Base-by-base conservation (phyloP, 2,113 vertebrate species). In the Scomber colias region DNA sequence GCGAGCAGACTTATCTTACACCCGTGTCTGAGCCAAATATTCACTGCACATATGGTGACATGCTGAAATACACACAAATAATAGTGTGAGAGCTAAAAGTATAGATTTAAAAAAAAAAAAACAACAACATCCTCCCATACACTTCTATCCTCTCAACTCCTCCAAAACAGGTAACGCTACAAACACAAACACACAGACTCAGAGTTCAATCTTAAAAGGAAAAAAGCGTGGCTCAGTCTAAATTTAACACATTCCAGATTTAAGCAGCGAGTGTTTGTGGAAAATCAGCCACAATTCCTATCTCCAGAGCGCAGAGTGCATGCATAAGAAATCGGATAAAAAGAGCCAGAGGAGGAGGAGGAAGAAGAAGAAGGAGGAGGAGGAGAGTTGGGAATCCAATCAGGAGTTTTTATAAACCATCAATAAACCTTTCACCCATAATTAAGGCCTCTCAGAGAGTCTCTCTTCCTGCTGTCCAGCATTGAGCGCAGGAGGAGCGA, bases 1-100 rank as follows among this genome's bases (percentile, higher is more conserved):
- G 84, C 84, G 77, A 55, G 74, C 70, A 62, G 81, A 90, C 93
- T 87, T 90, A 89, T 90, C 87, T 84, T 71, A 60, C 81, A 85
- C 2, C 44, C 44, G 4, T 2, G 77, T 75, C 83, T 61, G 14
- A 84, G 89, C 86, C 90, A 89, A 90, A 84, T 75, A 82, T 82
- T 64, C 64, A 6, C 59, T 31, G 81, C 86, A 77, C 91, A 90
- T 89, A 91, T 89, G 84, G 87, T 51, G 63, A 61, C 77, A 78
- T 81, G 8, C 81, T 51, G 55, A 87, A 86, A 80, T 61, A 71
- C 45, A 77, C 77, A 89, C 77, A 81, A 79, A 87, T 57, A 87
- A 85, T 50, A 73, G 65, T 62, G 6, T 40, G 57, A 74, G 63
- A 54, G 77, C 12, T 3, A 19, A 11, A 46, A 60, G 7, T 46